Percentiles rank a stretch among this genome's conserved stretches.
Conservation (phyloP, 2,888 invertebrate genomes). For the Euphydryas editha region DNA sequence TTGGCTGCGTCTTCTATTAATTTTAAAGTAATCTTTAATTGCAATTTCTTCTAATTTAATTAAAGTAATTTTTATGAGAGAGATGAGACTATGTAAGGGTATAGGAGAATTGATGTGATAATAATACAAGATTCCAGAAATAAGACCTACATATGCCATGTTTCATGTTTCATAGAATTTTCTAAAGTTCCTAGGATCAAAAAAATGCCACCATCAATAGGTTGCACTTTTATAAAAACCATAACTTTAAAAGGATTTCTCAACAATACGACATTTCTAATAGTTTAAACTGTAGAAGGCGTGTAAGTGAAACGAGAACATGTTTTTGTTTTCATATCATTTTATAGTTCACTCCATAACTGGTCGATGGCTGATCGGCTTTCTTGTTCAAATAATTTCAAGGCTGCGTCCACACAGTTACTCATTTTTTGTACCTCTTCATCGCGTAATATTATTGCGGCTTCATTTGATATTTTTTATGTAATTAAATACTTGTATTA, state of each 20-base stretch:
- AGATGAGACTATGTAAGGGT: no score
- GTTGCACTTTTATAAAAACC: conserved; percentile 31
- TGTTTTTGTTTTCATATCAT: conserved; percentile 74
- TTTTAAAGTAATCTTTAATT: background rate
- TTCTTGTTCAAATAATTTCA: conserved; percentile 54
- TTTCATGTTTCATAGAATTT: background rate
- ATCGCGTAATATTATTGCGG: conserved; percentile 16
- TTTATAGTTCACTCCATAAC: conserved; percentile 69
- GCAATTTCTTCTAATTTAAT: no score
- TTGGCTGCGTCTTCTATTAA: background rate
- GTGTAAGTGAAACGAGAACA: conserved; percentile 68
- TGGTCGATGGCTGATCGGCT: conserved; percentile 63
- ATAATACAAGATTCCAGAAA: background rate
- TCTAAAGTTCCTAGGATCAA: conserved; percentile 10
- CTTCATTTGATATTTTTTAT: conserved; percentile 7
- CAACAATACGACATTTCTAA: conserved; percentile 65
- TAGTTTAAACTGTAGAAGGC: conserved; percentile 67
- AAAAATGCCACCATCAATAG: conserved; percentile 18
- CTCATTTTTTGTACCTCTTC: conserved; percentile 14
- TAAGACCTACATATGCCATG: background rate
- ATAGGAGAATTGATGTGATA: no score
- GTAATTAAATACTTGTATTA: background rate
- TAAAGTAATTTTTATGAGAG: no score
- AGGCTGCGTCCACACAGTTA: conserved; percentile 31
- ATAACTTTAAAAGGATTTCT: conserved; percentile 58